phyloP scores from a whole-genome alignment of 2,113 vertebrate genomes.

The Campylomormyrus tamandua region DNA sequence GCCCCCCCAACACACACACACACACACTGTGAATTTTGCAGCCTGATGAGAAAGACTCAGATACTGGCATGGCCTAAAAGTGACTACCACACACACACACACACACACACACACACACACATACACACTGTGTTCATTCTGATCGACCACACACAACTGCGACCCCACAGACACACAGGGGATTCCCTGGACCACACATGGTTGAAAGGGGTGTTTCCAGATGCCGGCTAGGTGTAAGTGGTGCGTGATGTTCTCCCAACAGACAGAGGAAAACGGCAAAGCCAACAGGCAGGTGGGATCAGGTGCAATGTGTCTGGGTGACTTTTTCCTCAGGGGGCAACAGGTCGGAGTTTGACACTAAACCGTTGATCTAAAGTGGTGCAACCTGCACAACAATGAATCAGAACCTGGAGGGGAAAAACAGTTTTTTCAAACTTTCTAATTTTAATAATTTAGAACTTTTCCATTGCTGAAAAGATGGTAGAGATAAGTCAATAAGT shows the following conservation, averaged over 20 bases:
- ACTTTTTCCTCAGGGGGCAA: neutral
- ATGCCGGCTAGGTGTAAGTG: constrained; percentile 27
- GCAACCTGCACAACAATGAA: neutral
- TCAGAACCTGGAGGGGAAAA: neutral
- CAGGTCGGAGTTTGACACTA: neutral
- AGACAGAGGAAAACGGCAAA: neutral
- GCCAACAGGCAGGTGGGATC: neutral
- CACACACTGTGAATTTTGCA: neutral
- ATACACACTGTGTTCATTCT: neutral
- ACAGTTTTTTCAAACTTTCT: neutral
- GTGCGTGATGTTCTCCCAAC: neutral
- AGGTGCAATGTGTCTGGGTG: neutral
- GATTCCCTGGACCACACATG: neutral
- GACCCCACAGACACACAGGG: neutral
- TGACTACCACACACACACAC: too few relatives aligned
- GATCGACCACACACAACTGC: neutral
- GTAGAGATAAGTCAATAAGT: neutral
- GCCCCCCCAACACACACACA: neutral
- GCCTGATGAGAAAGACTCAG: too few relatives aligned
- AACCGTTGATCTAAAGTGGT: neutral
- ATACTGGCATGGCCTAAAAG: too few relatives aligned
- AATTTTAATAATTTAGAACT: neutral
- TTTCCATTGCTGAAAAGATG: neutral
- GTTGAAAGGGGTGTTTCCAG: neutral
- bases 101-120: neutral